Base-by-base conservation (phyloP, 1,140 invertebrate species). In the Tetramorium parvispinum region DNA sequence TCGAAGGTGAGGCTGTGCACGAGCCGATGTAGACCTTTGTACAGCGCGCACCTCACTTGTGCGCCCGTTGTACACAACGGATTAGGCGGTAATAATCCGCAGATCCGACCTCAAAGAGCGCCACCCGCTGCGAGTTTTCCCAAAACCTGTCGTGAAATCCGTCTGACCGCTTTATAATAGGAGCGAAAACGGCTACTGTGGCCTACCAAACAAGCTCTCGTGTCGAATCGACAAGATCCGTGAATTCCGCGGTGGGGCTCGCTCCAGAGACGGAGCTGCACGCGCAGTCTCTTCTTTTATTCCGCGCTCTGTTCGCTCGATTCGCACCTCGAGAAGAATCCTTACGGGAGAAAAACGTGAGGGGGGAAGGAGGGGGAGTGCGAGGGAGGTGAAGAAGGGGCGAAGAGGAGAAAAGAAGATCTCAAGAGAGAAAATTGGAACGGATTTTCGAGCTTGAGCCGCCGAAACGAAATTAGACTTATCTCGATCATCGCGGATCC, bases 391-490 rank as follows among this genome's bases (percentile, higher is more conserved):
- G n/a, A 10, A 21, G 63, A 27, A 24, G 49, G 10, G 16, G 32
- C 32, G 32, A 32, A 32, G 51, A 43, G 63, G 49, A 43, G 63
- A 78, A 82, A 59, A 53, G 53, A 59, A 79, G 70, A 24, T 27
- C 27, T 51, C 37, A n/a, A 43, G 27, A 59, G 73, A 63, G 71
- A 91, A 92, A 93, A 93, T 93, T 93, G 91, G 89, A 92, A 91
- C 89, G 92, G 92, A 92, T 92, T 81, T 65, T 40, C 46, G 4
- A 21, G 43, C 82, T 88, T 77, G 89, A 63, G 77, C 68, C 59
- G 61, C 32, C 75, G 86, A 78, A 88, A 89, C 85, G 86, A 93
- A 93, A 93, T 93, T 93, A 93, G 92, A 92, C 92, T 93, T 93
- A 93, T 93, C 92, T 93, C 57, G 82, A 85, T 91, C 82, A 92